These are phyloP conservation scores for Herminia tarsipennalis DNA, from an alignment of 2,888 invertebrate species.

Conservation along the genomic window DNA sequence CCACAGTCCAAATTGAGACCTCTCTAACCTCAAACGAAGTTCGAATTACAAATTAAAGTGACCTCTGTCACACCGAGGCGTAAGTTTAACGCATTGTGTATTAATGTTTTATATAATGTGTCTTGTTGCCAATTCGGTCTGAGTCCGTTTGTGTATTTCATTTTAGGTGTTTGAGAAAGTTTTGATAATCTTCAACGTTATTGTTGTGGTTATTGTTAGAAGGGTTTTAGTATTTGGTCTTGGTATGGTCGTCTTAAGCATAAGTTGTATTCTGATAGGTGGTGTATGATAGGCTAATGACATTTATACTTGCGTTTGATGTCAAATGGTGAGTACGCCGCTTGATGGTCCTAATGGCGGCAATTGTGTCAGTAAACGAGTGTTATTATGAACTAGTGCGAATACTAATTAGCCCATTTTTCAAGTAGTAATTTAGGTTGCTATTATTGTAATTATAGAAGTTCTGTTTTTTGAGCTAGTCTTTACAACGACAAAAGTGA, in stretches of 20 bases:
- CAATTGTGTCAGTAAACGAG: too few relatives aligned
- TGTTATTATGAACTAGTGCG: too few relatives aligned
- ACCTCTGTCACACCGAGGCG: conserved; percentile 50
- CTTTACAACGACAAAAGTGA: too few relatives aligned
- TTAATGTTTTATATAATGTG: conserved; percentile 33
- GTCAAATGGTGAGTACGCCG: too few relatives aligned
- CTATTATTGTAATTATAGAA: too few relatives aligned
- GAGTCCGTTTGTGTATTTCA: conserved; percentile 16
- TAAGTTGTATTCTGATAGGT: neutral
- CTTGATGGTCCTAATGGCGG: too few relatives aligned
- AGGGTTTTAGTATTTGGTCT: neutral
- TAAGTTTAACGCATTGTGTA: conserved; percentile 24
- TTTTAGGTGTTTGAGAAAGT: conserved; percentile 3
- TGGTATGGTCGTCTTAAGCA: neutral
- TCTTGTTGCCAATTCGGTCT: conserved; percentile 15
- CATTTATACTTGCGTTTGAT: too few relatives aligned
- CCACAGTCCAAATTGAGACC: conserved; percentile 62
- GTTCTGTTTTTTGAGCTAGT: too few relatives aligned
- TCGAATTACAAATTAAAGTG: conserved; percentile 69
- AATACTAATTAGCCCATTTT: too few relatives aligned
- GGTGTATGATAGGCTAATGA: too few relatives aligned
- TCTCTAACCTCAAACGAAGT: conserved; percentile 68
- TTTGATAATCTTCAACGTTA: conserved; percentile 1
- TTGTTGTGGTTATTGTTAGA: neutral
- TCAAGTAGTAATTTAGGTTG: too few relatives aligned